Evolutionary conservation across 2,797 vertebrate species (phyloP), one percentile per base, ranked within the genome.

Genomic region (Manis crassicaudata): DNA sequence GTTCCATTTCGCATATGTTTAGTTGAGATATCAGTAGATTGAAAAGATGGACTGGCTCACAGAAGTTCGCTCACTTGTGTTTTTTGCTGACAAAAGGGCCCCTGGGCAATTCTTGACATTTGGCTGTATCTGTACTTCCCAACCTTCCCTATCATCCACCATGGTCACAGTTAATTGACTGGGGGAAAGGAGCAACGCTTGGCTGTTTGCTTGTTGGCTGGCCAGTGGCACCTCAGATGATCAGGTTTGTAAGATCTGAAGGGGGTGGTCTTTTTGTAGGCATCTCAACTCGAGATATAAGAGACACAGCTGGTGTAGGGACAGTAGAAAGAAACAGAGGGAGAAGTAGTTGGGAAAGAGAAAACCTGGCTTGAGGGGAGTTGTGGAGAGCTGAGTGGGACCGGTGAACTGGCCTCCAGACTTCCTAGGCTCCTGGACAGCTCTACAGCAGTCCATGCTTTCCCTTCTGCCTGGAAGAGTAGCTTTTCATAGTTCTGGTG

Each of bases 161-260:
- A 27, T n/a, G 37, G 65, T 88, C 84, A 90, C 46, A 67, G 82
- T 95, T 95, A 58, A 21, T 94, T 94, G 88, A 79, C 8, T 21
- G 12, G 70, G 25, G 27, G 67, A 96, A 62, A 80, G 79, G 12
- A 80, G 67, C 63, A 62, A 92, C 29, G 56, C 73, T 92, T 79
- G 54, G 5, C 37, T 96, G 84, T 93, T 72, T 95, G 23, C 70
- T 18, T 29, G 3, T 88, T 75, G 37, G 11, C n/a, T 88, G 17
- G 6, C 90, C 65, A 54, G 75, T 87, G 77, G 75, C 93, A 72
- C 37, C 27, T 92, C 65, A 93, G 63, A 80, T 90, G 73, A 82
- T 77, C 6, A 18, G 29, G 21, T 10, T 95, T 84, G 4, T 87
- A 21, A 58, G 27, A 91, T n/a, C 63, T 73, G 58, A 92, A 73